Percentiles rank a stretch among this genome's conserved stretches.
Conservation (phyloP, 2,888 invertebrate genomes). For the Pyrrhia umbra region DNA sequence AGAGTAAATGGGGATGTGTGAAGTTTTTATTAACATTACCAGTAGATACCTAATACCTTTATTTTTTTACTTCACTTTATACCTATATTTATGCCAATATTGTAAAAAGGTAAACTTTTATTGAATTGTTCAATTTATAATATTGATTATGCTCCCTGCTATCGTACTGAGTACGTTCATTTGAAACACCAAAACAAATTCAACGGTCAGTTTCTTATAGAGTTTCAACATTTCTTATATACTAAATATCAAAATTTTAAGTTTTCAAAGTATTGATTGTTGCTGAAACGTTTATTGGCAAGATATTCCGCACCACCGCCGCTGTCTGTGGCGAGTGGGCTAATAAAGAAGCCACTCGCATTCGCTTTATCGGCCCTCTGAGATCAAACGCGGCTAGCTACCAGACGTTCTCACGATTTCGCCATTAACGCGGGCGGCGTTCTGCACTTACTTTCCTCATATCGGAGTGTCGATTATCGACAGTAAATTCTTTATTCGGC, state of each 20-base stretch:
- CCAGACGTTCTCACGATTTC: constrained; percentile 28
- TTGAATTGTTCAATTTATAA: no score
- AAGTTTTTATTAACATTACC: no score
- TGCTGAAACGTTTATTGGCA: constrained; percentile 16
- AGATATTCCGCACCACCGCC: constrained; percentile 34
- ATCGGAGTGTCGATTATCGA: constrained; percentile 15
- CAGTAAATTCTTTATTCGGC: constrained; percentile 3
- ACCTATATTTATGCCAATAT: no score
- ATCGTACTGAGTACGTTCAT: no score
- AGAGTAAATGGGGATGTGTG: no score
- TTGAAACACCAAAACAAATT: no score
- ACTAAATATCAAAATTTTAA: neutral
- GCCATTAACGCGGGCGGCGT: constrained; percentile 16
- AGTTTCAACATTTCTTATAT: no score
- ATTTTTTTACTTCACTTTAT: no score
- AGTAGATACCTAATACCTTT: no score
- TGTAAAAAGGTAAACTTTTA: no score
- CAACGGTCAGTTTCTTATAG: no score
- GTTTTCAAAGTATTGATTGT: neutral
- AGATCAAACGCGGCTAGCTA: constrained; percentile 43
- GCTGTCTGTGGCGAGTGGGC: constrained; percentile 41
- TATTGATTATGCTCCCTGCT: no score
- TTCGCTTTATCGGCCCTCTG: constrained; percentile 53
- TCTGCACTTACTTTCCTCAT: constrained; percentile 12
- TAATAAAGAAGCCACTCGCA: constrained; percentile 49